Evolutionary conservation across 2,797 vertebrate species (phyloP).

Genomic region (Chiroxiphia lanceolata): DNA sequence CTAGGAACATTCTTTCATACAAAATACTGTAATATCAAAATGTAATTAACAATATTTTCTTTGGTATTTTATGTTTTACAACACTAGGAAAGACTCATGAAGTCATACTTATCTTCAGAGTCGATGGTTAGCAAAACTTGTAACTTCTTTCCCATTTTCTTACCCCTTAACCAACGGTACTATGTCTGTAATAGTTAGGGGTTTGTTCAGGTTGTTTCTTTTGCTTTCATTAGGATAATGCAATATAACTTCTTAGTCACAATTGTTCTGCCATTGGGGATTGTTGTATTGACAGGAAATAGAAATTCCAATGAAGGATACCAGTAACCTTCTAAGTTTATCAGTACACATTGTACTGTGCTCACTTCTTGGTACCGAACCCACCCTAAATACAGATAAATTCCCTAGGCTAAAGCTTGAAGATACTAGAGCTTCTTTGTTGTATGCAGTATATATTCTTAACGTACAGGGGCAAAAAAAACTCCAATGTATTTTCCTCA

Average conservation of each 20-base stretch:
- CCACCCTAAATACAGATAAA: background rate
- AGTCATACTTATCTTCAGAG: background rate
- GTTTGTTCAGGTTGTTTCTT: background rate
- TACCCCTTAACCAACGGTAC: background rate
- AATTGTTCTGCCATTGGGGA: background rate
- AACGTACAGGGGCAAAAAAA: fast-evolving
- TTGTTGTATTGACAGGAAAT: background rate
- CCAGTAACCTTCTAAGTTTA: background rate
- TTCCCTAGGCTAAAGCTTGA: background rate
- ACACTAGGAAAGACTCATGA: background rate
- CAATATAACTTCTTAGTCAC: background rate
- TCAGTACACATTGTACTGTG: background rate
- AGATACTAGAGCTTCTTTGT: background rate
- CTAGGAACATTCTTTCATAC: background rate
- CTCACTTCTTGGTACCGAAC: background rate
- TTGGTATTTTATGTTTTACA: background rate
- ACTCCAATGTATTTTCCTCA: fast-evolving
- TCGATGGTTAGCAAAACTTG: background rate
- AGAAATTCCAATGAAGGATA: background rate
- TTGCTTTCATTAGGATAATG: background rate
- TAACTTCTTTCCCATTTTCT: background rate
- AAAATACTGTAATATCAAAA: background rate
- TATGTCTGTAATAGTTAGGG: background rate
- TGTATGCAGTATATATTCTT: background rate
- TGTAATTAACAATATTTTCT: background rate